These are phyloP conservation scores for Leptopilina drosophilae DNA, from an alignment of 2,888 invertebrate genomes.

Conservation along the genomic window DNA sequence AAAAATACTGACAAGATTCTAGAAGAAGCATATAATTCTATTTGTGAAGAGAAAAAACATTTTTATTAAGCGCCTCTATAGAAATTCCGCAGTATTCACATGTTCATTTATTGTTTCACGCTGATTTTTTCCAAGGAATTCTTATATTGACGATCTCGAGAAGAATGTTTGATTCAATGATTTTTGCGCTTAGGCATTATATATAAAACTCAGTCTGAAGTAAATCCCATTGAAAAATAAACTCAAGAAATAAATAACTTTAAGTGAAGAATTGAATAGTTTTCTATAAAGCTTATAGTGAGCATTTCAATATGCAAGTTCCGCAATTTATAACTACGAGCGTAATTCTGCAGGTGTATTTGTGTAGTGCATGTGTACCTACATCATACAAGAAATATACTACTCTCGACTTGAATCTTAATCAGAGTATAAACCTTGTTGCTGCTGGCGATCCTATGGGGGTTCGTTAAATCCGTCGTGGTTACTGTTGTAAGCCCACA, in stretches of 20 bases:
- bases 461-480: conserved; percentile 45
- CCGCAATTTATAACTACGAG: conserved; percentile 34
- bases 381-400: conserved; percentile 20
- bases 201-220: neutral
- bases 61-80: neutral
- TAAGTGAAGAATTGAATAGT: conserved; percentile 5
- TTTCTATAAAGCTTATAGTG: neutral
- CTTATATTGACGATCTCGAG: neutral
- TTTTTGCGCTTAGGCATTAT: neutral
- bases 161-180: conserved; percentile 4
- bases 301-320: conserved; percentile 31
- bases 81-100: neutral
- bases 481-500: conserved; percentile 45
- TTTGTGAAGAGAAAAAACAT: neutral
- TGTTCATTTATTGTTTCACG: neutral
- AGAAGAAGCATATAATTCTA: no score
- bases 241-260: conserved; percentile 1
- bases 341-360: conserved; percentile 21
- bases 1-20: no score
- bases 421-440: conserved; percentile 38
- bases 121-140: neutral
- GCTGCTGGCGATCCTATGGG: conserved; percentile 39
- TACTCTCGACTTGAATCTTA: conserved; percentile 50
- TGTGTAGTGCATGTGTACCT: conserved; percentile 19
- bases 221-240: conserved; percentile 21